Conservation (phyloP, 2,113 vertebrate genomes). For the Burhinus oedicnemus region DNA sequence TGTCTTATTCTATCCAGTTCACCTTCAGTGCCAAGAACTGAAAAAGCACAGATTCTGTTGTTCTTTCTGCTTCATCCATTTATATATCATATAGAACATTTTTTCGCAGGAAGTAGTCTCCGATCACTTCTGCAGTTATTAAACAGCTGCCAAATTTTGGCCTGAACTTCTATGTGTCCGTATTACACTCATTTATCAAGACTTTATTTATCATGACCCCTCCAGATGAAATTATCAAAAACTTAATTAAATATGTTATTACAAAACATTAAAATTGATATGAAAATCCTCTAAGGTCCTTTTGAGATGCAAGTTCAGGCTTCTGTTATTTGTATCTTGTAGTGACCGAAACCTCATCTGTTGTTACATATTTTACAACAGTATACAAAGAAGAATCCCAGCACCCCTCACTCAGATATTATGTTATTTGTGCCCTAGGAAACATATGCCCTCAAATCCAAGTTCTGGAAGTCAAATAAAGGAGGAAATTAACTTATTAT, state of each 20-base stretch:
- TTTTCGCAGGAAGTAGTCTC: background rate
- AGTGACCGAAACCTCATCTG: background rate
- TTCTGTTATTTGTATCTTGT: background rate
- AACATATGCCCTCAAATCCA: background rate
- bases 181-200: background rate
- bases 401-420: background rate
- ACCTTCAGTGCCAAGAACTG: background rate
- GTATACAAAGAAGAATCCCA: background rate
- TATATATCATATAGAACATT: background rate
- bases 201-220: no score
- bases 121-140: background rate
- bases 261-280: background rate
- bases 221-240: background rate
- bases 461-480: background rate
- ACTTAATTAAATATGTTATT: background rate
- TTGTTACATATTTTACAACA: background rate
- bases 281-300: background rate
- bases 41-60: background rate
- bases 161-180: background rate
- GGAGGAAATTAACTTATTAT: background rate
- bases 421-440: background rate
- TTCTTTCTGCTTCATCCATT: background rate
- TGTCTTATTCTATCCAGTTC: background rate
- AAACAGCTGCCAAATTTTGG: background rate
- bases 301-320: background rate